Base-by-base conservation (phyloP, 1,140 invertebrate species). In the Drosophila bipectinata region DNA sequence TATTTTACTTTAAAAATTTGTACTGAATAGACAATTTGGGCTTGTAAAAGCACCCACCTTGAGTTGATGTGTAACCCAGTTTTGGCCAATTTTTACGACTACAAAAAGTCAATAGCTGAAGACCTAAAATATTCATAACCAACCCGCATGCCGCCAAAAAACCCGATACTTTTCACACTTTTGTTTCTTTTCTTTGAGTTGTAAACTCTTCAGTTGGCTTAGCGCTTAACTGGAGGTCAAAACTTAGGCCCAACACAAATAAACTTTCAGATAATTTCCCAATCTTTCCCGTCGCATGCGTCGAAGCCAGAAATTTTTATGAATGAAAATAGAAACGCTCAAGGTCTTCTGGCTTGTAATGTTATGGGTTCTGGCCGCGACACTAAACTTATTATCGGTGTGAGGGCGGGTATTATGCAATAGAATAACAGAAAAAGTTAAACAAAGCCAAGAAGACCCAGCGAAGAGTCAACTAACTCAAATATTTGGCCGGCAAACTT, bases 151-250 rank as follows among this genome's bases (percentile, higher is more conserved):
- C 41, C 54, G 41, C 55, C 48, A 62, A 72, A 62, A 72, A 68
- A 79, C 39, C 56, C 53, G 64, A 80, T 63, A 49, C 47, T 87
- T 75, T 88, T 87, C 82, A 87, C 83, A 87, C 82, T 41, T 85
- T 69, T 28, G n/a, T 49, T 18, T 69, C 30, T 49, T 55, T 32
- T 26, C 12, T 44, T 12, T 39, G 21, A 56, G 51, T 44, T 57
- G 41, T 26, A 39, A 55, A 37, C 49, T 55, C 49, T 53, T 26
- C 15, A 15, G 66, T 63, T 63, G 58, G 34, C 4, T 69, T 48
- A 39, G 41, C 41, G 44, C 32, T 68, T 56, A 12, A 4, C 1
- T 45, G 37, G 60, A 67, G 63, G 77, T 58, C 53, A 45, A 62
- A 62, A 61, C 51, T 51, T 45, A 34, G 47, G 47, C 26, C 12